Base-by-base conservation (phyloP, 2,113 vertebrate species). In the Falcunculus frontatus region DNA sequence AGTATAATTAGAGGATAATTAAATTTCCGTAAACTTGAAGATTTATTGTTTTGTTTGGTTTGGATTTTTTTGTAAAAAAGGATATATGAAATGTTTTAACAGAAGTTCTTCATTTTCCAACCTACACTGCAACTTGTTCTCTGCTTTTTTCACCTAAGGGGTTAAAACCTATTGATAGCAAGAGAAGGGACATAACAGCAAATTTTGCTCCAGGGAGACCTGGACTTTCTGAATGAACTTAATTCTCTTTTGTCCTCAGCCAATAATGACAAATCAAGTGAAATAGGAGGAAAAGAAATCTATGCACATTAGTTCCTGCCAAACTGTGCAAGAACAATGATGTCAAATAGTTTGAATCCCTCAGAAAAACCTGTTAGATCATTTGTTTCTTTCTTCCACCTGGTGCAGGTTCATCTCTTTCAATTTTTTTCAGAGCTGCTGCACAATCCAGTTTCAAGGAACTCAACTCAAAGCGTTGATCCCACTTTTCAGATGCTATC, bases 21-120 rank as follows among this genome's bases (percentile, higher is more conserved):
- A 95, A 26, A 81, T 44, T 59, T 94, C 82, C 95, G 44, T 42
- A 87, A 92, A 93, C n/a, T 93, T 76, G 93, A 17, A 80, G 60
- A 86, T 55, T 62, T 76, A 47, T 69, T 53, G 32, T 18, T 64
- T 22, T 18, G 4, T 12, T 42, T 69, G 86, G 56, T 92, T 47
- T 76, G 21, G 29, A 10, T 35, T 19, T 94, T 92, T 60, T 67
- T 11, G 4, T 37, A 16, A 25, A 55, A 33, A 73, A 64, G 29
- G 63, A 78, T 42, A 89, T 80, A 74, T 33, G 12, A 93, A 70
- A 30, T 86, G 19, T 46, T 93, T 89, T 78, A 91, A 65, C 25
- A 91, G 68, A 95, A 52, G 62, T 85, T 75, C 52, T 93, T 92
- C 5, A 63, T 78, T 95, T 86, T 95, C 41, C 94, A 73, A 85